These are phyloP conservation scores for Equus przewalskii DNA, from an alignment of 2,113 vertebrate genomes.

Conservation along the genomic window DNA sequence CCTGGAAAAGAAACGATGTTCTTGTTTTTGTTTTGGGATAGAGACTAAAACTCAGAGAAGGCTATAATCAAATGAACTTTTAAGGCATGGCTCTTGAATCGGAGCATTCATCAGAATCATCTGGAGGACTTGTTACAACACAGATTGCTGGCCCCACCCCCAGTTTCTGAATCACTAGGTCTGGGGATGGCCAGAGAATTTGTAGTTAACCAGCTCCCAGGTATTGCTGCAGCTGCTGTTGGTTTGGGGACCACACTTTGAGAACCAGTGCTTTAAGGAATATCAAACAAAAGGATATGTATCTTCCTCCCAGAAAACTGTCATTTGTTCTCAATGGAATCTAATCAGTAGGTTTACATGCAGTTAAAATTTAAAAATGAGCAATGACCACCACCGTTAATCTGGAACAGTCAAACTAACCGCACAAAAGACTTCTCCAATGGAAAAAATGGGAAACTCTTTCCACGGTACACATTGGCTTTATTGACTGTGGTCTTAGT, in stretches of 20 bases:
- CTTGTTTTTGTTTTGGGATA: neutral
- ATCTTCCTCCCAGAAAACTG: constrained; percentile 26
- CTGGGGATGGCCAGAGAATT: neutral
- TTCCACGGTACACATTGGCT: constrained; percentile 69
- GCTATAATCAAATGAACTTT: neutral
- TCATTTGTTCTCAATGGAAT: constrained; percentile 39
- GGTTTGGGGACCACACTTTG: neutral
- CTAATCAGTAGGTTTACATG: constrained; percentile 56
- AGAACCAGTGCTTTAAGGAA: neutral
- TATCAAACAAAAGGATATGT: neutral
- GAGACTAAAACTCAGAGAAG: neutral
- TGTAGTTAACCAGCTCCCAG: neutral
- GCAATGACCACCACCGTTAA: constrained; percentile 63
- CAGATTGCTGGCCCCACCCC: neutral
- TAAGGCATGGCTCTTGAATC: neutral
- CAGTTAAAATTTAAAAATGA: constrained; percentile 67
- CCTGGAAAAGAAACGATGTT: neutral
- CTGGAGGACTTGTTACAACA: neutral
- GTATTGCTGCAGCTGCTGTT: neutral
- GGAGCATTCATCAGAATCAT: neutral
- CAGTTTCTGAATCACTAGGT: neutral
- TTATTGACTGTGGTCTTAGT: constrained; percentile 76
- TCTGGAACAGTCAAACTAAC: constrained; percentile 74
- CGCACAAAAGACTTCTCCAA: constrained; percentile 74
- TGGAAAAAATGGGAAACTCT: constrained; percentile 76